A percentile compares a stretch with the other conserved stretches of the same genome.
These are phyloP conservation scores for Morphnarchus princeps DNA, from an alignment of 2,113 vertebrate genomes.

Conservation along the genomic window DNA sequence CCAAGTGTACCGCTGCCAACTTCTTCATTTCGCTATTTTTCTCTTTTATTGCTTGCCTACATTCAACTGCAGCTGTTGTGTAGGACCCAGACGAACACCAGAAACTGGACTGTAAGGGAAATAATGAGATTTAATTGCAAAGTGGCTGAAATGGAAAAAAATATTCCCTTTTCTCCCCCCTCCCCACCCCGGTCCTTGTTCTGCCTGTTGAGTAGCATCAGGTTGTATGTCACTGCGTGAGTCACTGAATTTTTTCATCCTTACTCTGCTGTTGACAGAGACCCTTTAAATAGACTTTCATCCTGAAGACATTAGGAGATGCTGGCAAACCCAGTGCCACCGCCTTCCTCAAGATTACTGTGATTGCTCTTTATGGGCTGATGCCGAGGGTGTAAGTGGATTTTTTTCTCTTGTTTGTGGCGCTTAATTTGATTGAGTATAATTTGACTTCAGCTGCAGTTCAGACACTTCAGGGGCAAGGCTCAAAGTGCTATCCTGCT, in stretches of 20 bases:
- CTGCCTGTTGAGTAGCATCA: background rate
- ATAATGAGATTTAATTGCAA: background rate
- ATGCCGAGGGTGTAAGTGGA: background rate
- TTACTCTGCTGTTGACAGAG: slow-evolving; percentile 49
- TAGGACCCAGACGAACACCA: background rate
- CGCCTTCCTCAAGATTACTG: background rate
- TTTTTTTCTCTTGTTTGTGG: background rate
- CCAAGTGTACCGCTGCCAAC: background rate
- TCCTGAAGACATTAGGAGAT: background rate
- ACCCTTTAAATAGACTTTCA: slow-evolving; percentile 53
- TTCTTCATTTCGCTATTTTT: background rate
- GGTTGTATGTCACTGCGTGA: slow-evolving; percentile 23
- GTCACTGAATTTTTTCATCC: slow-evolving; percentile 55
- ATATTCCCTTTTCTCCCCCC: background rate
- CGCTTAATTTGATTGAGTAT: background rate
- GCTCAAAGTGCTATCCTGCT: background rate
- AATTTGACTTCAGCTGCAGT: background rate
- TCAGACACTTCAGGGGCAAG: background rate
- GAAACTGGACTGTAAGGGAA: background rate
- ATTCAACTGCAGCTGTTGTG: background rate
- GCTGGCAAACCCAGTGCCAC: background rate
- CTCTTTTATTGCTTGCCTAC: background rate
- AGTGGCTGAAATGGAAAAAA: background rate
- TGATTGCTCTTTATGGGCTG: background rate
- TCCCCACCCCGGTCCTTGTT: background rate